A percentile compares a stretch with the other conserved stretches of the same genome.
Conservation (phyloP, 2,797 vertebrate species). For the Notamacropus eugenii region DNA sequence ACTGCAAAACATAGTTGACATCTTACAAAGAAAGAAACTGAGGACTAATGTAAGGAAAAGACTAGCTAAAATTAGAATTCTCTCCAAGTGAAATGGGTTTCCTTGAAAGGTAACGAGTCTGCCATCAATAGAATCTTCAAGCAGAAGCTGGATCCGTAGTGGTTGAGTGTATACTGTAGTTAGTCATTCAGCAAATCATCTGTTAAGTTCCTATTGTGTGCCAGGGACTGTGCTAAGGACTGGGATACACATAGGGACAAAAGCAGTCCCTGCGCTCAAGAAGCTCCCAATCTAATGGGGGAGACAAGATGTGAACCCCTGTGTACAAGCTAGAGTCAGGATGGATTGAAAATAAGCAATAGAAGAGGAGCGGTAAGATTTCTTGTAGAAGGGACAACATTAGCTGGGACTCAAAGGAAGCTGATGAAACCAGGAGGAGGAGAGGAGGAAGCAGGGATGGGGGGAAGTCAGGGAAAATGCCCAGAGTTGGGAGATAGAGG, state of each 20-base stretch:
- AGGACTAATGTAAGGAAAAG: not conserved
- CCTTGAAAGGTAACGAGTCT: not conserved
- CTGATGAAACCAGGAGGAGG: not conserved
- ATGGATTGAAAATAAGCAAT: not conserved
- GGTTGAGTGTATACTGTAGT: not conserved
- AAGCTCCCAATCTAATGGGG: not conserved
- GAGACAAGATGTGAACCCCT: not conserved
- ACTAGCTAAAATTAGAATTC: not conserved
- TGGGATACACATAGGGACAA: not conserved
- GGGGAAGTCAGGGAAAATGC: not conserved
- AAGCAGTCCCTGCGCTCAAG: not conserved
- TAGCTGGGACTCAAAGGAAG: not conserved
- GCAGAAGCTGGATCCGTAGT: not conserved
- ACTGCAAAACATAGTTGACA: not conserved
- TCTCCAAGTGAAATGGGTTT: not conserved
- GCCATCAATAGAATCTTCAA: not conserved
- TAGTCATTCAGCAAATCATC: not conserved
- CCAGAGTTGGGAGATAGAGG: not conserved
- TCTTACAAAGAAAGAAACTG: not conserved
- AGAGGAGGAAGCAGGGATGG: not conserved
- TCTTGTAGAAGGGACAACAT: not conserved
- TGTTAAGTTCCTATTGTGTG: not conserved
- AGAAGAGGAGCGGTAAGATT: not conserved
- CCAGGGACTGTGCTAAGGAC: not conserved
- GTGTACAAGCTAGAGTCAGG: not conserved